Percentiles rank a stretch among this genome's conserved stretches.
These are phyloP conservation scores for Penaeus vannamei DNA, from an alignment of 1,140 invertebrate species.

Conservation along the genomic window DNA sequence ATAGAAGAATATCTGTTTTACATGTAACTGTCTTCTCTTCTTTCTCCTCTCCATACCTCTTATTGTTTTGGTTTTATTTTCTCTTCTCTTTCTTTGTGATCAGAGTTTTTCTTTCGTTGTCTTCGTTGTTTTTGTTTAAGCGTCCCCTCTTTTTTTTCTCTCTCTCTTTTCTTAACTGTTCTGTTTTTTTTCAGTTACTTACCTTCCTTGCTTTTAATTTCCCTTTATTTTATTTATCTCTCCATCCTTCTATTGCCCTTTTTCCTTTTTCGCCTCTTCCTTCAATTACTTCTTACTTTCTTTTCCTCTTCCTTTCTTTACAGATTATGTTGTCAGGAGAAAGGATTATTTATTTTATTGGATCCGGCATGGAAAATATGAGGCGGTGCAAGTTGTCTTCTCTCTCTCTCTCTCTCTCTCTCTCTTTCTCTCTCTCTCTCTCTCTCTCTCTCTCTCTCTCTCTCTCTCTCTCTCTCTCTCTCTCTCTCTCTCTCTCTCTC, in stretches of 20 bases:
- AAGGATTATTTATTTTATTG: too few relatives aligned
- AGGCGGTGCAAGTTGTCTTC: too few relatives aligned
- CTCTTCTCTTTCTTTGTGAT: background rate
- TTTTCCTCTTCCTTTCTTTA: background rate
- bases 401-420: too few relatives aligned
- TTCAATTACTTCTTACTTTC: background rate
- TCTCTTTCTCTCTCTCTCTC: too few relatives aligned
- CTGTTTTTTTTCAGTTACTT: too few relatives aligned
- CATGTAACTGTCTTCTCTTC: conserved; percentile 3
- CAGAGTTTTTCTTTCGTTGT: background rate
- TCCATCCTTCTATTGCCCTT: background rate
- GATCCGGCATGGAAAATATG: too few relatives aligned
- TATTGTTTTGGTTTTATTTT: background rate
- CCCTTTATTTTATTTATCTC: too few relatives aligned
- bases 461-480: too few relatives aligned
- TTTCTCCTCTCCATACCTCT: background rate
- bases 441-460: too few relatives aligned
- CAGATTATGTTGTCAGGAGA: too few relatives aligned
- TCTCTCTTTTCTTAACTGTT: background rate
- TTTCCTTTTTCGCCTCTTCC: background rate
- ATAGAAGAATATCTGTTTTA: background rate
- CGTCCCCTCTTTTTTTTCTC: background rate
- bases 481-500: too few relatives aligned
- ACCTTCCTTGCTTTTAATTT: too few relatives aligned
- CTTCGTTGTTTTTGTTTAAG: background rate